Conservation (phyloP, 1,140 invertebrate species). For the Drosophila sturtevanti region DNA sequence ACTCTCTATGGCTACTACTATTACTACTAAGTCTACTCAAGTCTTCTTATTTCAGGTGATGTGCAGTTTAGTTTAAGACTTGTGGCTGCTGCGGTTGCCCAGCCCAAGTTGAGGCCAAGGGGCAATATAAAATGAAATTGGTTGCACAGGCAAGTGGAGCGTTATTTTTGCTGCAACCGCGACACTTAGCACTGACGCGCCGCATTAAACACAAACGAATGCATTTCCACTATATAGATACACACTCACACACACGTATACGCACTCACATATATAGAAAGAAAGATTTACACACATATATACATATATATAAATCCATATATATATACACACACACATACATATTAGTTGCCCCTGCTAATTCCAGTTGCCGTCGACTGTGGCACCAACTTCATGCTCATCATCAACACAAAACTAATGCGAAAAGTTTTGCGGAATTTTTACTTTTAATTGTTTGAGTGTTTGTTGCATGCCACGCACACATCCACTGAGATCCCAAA, state of each 20-base stretch:
- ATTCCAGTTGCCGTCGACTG: conserved; percentile 51
- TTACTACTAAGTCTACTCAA: no score
- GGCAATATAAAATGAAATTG: conserved; percentile 25
- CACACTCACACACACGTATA: neutral
- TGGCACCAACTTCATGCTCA: conserved; percentile 57
- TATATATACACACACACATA: conserved; percentile 7
- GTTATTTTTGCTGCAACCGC: conserved; percentile 65
- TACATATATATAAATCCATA: neutral
- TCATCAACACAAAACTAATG: conserved; percentile 76
- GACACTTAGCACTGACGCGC: conserved; percentile 74
- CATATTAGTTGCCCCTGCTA: conserved; percentile 65
- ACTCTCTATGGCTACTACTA: neutral
- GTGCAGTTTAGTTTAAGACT: conserved; percentile 37
- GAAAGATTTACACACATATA: neutral
- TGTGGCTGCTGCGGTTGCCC: conserved; percentile 35
- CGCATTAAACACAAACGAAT: conserved; percentile 69
- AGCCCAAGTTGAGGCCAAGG: neutral
- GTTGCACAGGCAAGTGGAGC: conserved; percentile 50
- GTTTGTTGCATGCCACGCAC: conserved; percentile 54
- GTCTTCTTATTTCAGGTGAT: conserved; percentile 25
- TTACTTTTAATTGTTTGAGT: conserved; percentile 79
- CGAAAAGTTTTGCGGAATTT: conserved; percentile 74
- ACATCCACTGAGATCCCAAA: conserved; percentile 15
- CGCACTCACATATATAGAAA: neutral
- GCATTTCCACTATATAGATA: conserved; percentile 26